Conservation (phyloP, 2,113 vertebrate genomes). For the Hydropotes inermis region DNA sequence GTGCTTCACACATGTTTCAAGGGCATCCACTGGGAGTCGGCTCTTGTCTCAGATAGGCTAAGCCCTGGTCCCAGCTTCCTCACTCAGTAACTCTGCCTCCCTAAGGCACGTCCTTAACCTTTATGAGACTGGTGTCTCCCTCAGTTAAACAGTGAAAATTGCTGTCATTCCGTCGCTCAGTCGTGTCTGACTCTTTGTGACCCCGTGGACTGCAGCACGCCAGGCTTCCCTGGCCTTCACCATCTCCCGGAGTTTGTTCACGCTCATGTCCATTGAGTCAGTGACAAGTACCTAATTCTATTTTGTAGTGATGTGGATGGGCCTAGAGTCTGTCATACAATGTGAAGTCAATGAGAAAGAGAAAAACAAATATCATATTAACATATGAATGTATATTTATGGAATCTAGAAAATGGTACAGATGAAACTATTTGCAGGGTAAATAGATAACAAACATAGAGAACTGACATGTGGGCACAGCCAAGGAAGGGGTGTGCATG, state of each 20-base stretch:
- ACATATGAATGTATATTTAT: neutral
- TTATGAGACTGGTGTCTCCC: neutral
- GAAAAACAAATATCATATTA: neutral
- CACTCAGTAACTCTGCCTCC: neutral
- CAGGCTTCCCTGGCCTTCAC: neutral
- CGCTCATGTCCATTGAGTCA: neutral
- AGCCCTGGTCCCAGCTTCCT: neutral
- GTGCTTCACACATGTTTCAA: accelerated
- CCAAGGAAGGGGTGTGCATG: neutral
- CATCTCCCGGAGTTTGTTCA: neutral
- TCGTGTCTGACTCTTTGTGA: accelerated
- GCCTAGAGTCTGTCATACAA: neutral
- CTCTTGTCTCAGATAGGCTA: neutral
- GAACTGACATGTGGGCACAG: neutral
- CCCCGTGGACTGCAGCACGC: neutral
- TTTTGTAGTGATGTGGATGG: neutral
- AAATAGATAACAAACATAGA: neutral
- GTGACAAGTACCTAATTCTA: neutral
- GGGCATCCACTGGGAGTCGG: neutral
- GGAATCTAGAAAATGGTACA: neutral
- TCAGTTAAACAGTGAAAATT: neutral
- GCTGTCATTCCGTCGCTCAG: neutral
- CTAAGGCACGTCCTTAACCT: neutral
- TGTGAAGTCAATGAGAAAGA: neutral
- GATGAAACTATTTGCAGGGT: neutral